These are phyloP conservation scores for Megastigmus dorsalis DNA, from an alignment of 2,888 invertebrate genomes.

Conservation along the genomic window DNA sequence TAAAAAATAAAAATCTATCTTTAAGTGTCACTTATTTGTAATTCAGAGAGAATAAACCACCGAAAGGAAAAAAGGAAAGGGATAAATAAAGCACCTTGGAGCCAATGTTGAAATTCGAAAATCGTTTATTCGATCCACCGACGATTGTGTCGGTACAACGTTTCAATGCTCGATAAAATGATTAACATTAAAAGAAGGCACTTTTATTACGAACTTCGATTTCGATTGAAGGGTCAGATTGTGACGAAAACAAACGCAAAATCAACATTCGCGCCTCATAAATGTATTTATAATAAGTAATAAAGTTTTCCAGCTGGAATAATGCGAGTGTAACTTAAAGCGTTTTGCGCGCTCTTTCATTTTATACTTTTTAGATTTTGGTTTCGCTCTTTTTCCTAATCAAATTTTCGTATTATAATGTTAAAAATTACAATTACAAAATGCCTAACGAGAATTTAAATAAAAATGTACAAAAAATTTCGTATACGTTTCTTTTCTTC, in stretches of 20 bases:
- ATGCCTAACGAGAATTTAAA: conserved; percentile 28
- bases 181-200: conserved; percentile 40
- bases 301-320: conserved; percentile 2
- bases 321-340: neutral
- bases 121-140: conserved; percentile 48
- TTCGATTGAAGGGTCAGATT: neutral
- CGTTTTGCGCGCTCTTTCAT: neutral
- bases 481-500: conserved; percentile 32
- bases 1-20: conserved; percentile 43
- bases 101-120: conserved; percentile 39
- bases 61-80: neutral
- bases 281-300: conserved; percentile 2
- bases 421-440: conserved; percentile 17
- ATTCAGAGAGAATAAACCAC: conserved; percentile 5
- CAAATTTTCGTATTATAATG: neutral
- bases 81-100: neutral
- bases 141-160: conserved; percentile 20
- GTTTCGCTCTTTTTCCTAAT: neutral
- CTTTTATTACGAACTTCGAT: conserved; percentile 16
- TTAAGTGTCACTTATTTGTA: conserved; percentile 43
- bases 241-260: neutral
- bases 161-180: conserved; percentile 46
- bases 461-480: conserved; percentile 40
- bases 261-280: neutral
- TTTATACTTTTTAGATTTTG: neutral